Evolutionary conservation across 37 sponge, comb jelly and placozoan species (phyloP).

Genomic region (Theonella swinhoei): DNA sequence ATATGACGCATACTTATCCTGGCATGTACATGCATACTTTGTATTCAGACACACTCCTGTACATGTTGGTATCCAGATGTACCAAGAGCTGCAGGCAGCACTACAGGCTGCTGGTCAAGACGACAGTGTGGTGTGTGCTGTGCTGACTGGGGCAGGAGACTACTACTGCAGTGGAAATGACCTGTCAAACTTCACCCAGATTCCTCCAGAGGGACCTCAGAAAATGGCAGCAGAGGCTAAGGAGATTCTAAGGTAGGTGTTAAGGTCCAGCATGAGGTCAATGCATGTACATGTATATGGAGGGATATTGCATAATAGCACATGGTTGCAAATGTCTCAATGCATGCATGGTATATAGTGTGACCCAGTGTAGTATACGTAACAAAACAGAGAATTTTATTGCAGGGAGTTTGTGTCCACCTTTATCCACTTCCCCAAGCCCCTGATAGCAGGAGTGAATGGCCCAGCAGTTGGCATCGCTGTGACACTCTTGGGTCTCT

Average conservation of each 20-base stretch:
- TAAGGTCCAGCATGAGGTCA: too few relatives aligned
- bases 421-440: constrained; percentile 95
- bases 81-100: constrained; percentile 55
- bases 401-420: constrained; percentile 85
- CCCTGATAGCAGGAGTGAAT: constrained; percentile 92
- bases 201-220: constrained; percentile 78
- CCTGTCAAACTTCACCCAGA: constrained; percentile 81
- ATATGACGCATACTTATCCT: too few relatives aligned
- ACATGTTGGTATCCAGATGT: constrained; percentile 95
- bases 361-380: too few relatives aligned
- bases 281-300: too few relatives aligned
- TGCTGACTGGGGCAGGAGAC: constrained; percentile 90
- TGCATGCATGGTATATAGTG: too few relatives aligned
- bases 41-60: too few relatives aligned
- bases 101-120: constrained; percentile 68
- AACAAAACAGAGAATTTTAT: too few relatives aligned
- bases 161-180: constrained; percentile 97
- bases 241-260: constrained; percentile 60
- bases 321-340: too few relatives aligned
- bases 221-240: constrained; percentile 69
- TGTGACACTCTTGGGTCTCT: constrained; percentile 89
- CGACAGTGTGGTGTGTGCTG: constrained; percentile 61
- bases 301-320: too few relatives aligned
- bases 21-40: too few relatives aligned
- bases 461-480: constrained; percentile 98